Evolutionary conservation across 2,113 vertebrate genomes (phyloP), one percentile per base, ranked within the genome.

Genomic region (Megaptera novaeangliae): DNA sequence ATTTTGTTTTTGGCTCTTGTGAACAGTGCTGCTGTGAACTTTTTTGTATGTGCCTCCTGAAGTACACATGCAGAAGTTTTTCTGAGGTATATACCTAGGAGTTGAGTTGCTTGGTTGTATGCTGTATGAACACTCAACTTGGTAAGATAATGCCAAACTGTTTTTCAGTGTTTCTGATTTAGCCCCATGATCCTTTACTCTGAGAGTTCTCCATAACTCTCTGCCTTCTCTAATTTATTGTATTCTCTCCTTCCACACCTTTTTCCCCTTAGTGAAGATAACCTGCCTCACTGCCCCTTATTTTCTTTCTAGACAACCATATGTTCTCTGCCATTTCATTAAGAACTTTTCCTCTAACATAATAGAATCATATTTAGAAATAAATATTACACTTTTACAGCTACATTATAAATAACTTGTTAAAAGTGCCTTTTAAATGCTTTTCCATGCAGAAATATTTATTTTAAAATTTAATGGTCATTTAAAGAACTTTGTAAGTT

Each of bases 181-280:
- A 85, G 36, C 36, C 8, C 46, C 49, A 39, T 77, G 8, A 18
- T 59, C 21, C 25, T 82, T 94, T 82, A 57, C 49, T 59, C 59
- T 82, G 92, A 77, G 93, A 69, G 21, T 55, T 94, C 25, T 91
- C 57, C 44, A 57, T 90, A 84, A 68, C 44, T 82, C 93, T 90
- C 64, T 91, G 66, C 59, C 74, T 72, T 87, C 57, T 87, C 57
- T 94, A 90, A 80, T 71, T 87, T 86, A 36, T 31, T 80, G 13
- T 87, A 29, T 87, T 87, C n/a, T 82, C 5, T 59, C 74, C 66
- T 91, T 83, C 25, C 36, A 49, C 13, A 52, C 18, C 36, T 66
- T 86, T 89, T 63, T 85, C 64, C 74, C 25, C 11, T 75, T 94
- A 29, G 49, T 66, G 27, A 36, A 88, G 52, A 44, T 57, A 92